phyloP scores from a whole-genome alignment of 2,888 invertebrate species.

The Hirudinaria manillensis region DNA sequence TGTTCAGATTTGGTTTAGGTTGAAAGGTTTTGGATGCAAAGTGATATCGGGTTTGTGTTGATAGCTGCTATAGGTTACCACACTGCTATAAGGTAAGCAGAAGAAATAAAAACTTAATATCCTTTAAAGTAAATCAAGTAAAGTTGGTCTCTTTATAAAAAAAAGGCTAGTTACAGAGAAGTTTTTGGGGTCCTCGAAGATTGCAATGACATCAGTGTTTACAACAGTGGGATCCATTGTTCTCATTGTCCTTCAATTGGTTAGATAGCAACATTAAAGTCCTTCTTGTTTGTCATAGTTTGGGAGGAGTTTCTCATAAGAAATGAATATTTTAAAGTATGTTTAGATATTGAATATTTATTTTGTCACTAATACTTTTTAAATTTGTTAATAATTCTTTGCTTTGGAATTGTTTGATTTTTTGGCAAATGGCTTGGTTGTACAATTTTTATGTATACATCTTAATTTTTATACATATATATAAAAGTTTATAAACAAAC shows the following conservation, averaged over 20 bases:
- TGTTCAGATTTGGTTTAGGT: conserved; percentile 41
- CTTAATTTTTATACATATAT: no score
- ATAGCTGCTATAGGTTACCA: conserved; percentile 44
- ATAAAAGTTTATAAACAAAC: no score
- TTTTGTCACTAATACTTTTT: no score
- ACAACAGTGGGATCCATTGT: conserved; percentile 34
- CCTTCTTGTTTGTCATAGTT: no score
- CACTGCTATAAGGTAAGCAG: conserved; percentile 41
- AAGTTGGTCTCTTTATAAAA: not conserved
- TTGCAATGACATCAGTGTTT: conserved; percentile 34
- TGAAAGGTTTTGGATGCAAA: conserved; percentile 52
- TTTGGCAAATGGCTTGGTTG: no score
- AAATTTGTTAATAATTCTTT: no score
- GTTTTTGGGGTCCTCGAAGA: conserved; percentile 31
- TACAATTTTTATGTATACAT: no score
- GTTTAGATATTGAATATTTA: not conserved
- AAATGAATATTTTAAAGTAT: not conserved
- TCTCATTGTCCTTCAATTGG: conserved; percentile 35
- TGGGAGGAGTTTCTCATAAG: no score
- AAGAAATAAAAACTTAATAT: conserved; percentile 22
- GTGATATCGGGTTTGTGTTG: conserved; percentile 39
- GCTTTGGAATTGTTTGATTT: no score
- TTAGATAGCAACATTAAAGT: conserved; percentile 1
- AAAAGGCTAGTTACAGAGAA: conserved; percentile 33
- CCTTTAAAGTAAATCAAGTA: not conserved